These are phyloP conservation scores for Pipistrellus pipistrellus DNA, from an alignment of 2,797 vertebrate species.

Conservation along the genomic window DNA sequence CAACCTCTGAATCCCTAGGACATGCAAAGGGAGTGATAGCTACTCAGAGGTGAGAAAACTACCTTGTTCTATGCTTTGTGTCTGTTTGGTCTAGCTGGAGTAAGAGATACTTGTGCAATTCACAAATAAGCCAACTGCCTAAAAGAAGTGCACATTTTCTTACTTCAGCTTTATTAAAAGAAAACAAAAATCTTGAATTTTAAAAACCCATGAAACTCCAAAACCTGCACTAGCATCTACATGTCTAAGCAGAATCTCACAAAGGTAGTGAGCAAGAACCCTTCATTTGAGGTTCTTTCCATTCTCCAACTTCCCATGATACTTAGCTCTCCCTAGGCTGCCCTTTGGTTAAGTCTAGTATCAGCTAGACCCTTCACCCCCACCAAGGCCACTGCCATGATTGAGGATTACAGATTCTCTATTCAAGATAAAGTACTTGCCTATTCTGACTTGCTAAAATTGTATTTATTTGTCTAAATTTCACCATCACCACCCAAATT, in stretches of 20 bases:
- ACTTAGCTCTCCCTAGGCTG: not conserved
- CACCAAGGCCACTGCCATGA: not conserved
- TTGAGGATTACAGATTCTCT: not conserved
- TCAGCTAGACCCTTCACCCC: not conserved
- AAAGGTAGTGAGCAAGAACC: not conserved
- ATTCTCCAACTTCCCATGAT: not conserved
- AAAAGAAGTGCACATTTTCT: not conserved
- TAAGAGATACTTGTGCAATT: not conserved
- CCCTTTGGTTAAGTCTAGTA: not conserved
- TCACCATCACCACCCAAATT: not conserved
- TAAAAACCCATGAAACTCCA: not conserved
- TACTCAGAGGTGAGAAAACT: not conserved
- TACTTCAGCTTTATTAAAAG: conserved; percentile 54
- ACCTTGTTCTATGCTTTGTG: not conserved
- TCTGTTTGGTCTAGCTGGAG: not conserved
- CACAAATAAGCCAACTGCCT: conserved; percentile 12
- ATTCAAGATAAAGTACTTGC: not conserved
- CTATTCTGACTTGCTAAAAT: conserved; percentile 20
- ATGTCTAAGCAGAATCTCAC: not conserved
- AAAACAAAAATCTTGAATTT: not conserved
- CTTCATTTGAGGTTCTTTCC: not conserved
- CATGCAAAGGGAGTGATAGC: not conserved
- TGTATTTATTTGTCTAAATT: conserved; percentile 24
- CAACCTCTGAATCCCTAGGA: not conserved
- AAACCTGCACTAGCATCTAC: not conserved